A percentile compares a stretch with the other conserved stretches of the same genome.
These are phyloP conservation scores for Rhagium mordax DNA, from an alignment of 2,888 invertebrate species.

Conservation along the genomic window DNA sequence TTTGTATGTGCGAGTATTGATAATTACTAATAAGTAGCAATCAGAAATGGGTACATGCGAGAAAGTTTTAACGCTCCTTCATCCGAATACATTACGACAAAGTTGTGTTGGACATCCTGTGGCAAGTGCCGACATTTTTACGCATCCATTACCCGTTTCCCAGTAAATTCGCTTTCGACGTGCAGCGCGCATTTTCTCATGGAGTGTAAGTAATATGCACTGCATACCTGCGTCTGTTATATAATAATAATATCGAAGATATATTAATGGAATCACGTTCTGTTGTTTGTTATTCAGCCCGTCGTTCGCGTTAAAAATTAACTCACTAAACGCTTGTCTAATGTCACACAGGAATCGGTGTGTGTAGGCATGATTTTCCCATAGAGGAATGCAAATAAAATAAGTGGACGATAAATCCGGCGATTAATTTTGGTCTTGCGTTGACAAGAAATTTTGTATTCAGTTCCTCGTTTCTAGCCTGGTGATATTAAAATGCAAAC, in stretches of 20 bases:
- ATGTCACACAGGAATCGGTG: background rate
- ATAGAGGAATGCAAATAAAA: constrained; percentile 14
- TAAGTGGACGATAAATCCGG: constrained; percentile 9
- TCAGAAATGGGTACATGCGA: too few species aligned
- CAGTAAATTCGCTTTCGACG: background rate
- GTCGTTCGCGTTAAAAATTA: constrained; percentile 30
- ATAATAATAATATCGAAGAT: constrained; percentile 13
- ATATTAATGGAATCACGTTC: constrained; percentile 38
- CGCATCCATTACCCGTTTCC: background rate
- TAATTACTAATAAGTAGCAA: too few species aligned
- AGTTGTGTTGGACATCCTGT: too few species aligned
- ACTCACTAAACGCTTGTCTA: constrained; percentile 9
- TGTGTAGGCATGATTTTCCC: background rate
- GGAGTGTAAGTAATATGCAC: background rate
- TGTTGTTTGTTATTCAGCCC: constrained; percentile 40
- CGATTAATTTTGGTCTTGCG: background rate
- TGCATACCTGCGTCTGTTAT: background rate
- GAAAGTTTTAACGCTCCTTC: too few species aligned
- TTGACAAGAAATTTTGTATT: background rate
- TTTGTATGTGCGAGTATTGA: background rate
- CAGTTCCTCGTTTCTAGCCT: constrained; percentile 5
- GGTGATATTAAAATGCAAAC: constrained; percentile 10
- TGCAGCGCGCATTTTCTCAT: background rate
- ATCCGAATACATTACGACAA: too few species aligned
- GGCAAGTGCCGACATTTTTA: too few species aligned